Evolutionary conservation across 2,113 vertebrate species (phyloP), one percentile per base, ranked within the genome.

Genomic region (Prunella himalayana): DNA sequence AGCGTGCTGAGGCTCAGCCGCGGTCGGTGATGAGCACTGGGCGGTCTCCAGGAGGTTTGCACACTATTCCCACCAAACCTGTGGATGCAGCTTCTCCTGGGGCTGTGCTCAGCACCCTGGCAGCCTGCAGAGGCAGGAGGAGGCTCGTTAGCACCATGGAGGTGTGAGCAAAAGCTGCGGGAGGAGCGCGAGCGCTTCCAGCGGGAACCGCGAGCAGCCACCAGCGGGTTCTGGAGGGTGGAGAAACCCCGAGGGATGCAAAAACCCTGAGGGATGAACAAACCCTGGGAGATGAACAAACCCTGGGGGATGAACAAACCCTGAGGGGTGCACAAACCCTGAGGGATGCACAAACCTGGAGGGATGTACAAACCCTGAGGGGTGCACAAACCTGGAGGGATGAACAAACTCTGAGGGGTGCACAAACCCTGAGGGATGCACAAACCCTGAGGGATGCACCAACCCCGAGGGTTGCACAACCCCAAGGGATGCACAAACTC

Each of bases 51-150:
- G 54, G 56, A 39, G 68, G 1, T 37, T 56, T 42, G 16, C 33
- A 9, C 1, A 0, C 4, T 3, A 1, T 35, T 51, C 82, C 82
- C 18, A 3, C 54, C 4, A 7, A 28, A 59, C 42, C 82, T 11
- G 33, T 0, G 1, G 41, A 4, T 2, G 5, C 1, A 15, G 30
- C 16, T 53, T 60, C n/a, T 63, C 37, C 92, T 12, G 45, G 73
- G 78, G 57, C 41, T 80, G 82, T 5, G 15, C 54, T 47, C 50
- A 4, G 81, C 33, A 24, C 39, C 45, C 49, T 39, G 33, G 15
- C 30, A 87, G 82, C 72, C 68, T 83, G 65, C 60, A 77, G 88
- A 78, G 87, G 76, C 81, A 70, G 87, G 84, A 81, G 81, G 87
- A 81, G 82, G 60, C 69, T 94, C 35, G 3, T 82, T 69, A 82